A percentile compares a stretch with the other conserved stretches of the same genome.
These are phyloP conservation scores for Mus minutoides DNA, from an alignment of 2,797 vertebrate species.

Conservation along the genomic window DNA sequence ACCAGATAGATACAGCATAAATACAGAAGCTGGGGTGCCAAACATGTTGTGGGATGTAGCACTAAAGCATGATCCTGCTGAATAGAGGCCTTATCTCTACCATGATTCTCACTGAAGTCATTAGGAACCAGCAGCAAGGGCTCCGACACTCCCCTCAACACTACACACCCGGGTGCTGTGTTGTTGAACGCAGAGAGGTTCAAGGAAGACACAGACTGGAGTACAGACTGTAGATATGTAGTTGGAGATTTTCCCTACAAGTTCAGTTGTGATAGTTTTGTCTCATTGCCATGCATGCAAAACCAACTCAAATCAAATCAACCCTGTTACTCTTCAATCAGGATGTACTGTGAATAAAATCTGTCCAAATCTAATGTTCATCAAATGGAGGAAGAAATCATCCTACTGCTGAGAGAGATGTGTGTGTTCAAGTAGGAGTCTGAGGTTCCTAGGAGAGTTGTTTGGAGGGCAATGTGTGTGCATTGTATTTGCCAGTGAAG, in stretches of 20 bases:
- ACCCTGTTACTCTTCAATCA: not conserved
- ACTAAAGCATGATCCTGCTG: not conserved
- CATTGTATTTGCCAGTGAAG: not conserved
- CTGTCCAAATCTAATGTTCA: not conserved
- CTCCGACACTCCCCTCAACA: not conserved
- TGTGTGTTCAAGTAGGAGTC: too few relatives aligned
- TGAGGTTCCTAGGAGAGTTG: too few relatives aligned
- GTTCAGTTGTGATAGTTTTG: not conserved
- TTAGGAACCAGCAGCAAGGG: not conserved
- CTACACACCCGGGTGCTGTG: not conserved
- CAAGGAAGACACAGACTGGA: not conserved
- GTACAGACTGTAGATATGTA: not conserved
- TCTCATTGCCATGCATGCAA: not conserved
- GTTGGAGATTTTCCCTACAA: not conserved
- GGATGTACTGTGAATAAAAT: not conserved
- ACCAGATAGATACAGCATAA: not conserved
- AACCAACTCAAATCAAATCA: not conserved
- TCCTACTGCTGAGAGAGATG: not conserved
- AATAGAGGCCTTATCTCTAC: not conserved
- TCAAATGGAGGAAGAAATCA: not conserved
- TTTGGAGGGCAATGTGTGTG: not conserved
- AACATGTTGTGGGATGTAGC: not conserved
- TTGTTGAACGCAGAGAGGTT: not conserved
- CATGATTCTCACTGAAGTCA: not conserved
- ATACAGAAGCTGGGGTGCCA: not conserved